Evolutionary conservation across 2,888 invertebrate species (phyloP), one percentile per base, ranked within the genome.

Genomic region (Choristoneura rosaceana): DNA sequence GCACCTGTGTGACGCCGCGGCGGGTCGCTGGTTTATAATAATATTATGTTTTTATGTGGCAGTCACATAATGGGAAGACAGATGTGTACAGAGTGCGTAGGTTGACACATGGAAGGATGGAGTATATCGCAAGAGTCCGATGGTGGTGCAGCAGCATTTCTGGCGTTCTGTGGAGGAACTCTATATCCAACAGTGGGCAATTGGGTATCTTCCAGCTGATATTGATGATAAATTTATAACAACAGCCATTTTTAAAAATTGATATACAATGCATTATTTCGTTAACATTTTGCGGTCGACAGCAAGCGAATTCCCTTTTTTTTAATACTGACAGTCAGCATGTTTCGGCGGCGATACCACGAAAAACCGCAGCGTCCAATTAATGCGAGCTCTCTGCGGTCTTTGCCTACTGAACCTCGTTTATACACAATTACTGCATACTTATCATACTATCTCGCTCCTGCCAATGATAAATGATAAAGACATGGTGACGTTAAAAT

Each of bases 281-380:
- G 38, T 34, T 41, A 43, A 9, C 52, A 17, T 52, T 52, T 52
- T 34, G 38, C 14, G 61, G n/a, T 55, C 14, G 47, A n/a, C 47
- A 47, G 47, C 62, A 38, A 10, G 55, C 47, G 67, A 62, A 62
- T 67, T 62, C 55, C 55, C 61, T 25, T 68, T 58, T 43, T 43
- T 50, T 33, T 59, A 68, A 43, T 50, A n/a, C 55, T 47, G 50
- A 15, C 55, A 45, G 45, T 45, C 55, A 34, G 14, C 38, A n/a
- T 67, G 62, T 73, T 69, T 73, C 68, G 41, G 17, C 62, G 61
- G 67, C 34, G 34, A 58, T 17, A 33, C 58, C 50, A 50, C 50
- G 50, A 60, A 71, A 68, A 68, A 63, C 71, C 71, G 33, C 73
- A 64, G 41, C 15, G 4, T 59, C 68, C 59, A 60, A 73, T 73